Base-by-base conservation (phyloP, 2,113 vertebrate genomes). In the Litocranius walleri region DNA sequence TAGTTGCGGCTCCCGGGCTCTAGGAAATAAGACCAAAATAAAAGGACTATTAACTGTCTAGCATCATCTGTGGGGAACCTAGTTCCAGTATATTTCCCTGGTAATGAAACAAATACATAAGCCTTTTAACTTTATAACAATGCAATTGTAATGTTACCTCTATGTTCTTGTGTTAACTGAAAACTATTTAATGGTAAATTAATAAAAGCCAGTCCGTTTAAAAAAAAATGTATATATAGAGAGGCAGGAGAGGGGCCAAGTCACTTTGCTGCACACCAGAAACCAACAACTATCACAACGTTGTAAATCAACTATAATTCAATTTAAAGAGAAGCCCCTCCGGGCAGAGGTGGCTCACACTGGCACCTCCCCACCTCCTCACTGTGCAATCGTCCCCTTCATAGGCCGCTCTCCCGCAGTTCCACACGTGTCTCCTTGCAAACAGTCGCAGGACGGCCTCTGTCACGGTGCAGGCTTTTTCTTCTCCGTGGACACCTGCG, bases 381-480 rank as follows among this genome's bases (percentile, higher is more conserved):
- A 12, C 27, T 36, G 19, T 25, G 23, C 19, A 15, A 5, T 1
- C 3, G 43, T 71, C 50, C 36, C 45, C 30, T 82, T 52, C 25
- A 14, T 1, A 87, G 81, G 43, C 59, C 3, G 1, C 25, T 45
- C 15, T 29, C 30, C 3, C 40, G 36, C 25, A 14, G 67, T 21
- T 57, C n/a, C n/a, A 6, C 3, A 0, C 0, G 7, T 6, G 1
- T 59, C 54, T 78, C 36, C 54, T 86, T 33, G 14, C 2, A 19
- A 48, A 43, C n/a, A 67, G 59, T 13, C 0, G 1, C 21, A 54
- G 27, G 40, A 29, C 27, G 14, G 52, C 57, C 64, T 86, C 82
- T 9, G 50, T 59, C n/a, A 29, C 3, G 3, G 45, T 61, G 61
- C 15, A 30, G 78, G 13, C 9, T 33, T 50, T 10, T 50, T 50